Evolutionary conservation across 2,888 invertebrate genomes (phyloP), one percentile per base, ranked within the genome.

Genomic region (Leptinotarsa rubiginosa): DNA sequence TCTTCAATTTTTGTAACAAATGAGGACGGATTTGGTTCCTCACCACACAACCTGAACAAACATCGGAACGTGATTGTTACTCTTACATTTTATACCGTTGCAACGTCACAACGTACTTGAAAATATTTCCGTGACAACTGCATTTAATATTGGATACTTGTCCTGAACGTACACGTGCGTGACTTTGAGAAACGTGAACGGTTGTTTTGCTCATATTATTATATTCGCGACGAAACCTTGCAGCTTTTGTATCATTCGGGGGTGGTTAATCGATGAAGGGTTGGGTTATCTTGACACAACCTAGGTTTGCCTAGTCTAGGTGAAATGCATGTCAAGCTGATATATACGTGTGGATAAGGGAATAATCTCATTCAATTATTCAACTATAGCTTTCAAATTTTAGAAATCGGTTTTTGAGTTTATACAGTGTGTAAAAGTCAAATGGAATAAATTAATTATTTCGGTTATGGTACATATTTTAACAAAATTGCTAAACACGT

Each of bases 131-230:
- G 41, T 62, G 62, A 41, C 62, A 62, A 62, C 62, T 25, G 62
- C 62, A 62, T 62, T 62, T 62, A 72, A 67, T 71, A 72, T 69
- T 65, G 54, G 70, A 62, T 65, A 74, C 70, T 74, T 54, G 73
- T 70, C 7, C 47, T 65, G 31, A 62, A 62, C 16, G 41, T 62
- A 59, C 76, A 76, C 76, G 76, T 76, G 76, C 71, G 47, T 74
- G 74, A 76, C 76, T 76, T 76, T 74, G 76, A 49, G 31, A 52
- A 73, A 68, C 73, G 65, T 75, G 70, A 70, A 75, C 73, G 65
- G 69, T 70, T 70, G 62, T 70, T 22, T 47, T 64, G 31, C n/a
- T 41, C 52, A 65, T 16, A 18, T 20, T n/a, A n/a, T n/a, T n/a
- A 20, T 41, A 62, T 25, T 62, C 31, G 62, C 62, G n/a, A 41